phyloP scores from a whole-genome alignment of 2,888 invertebrate species.

The Disparrhopalites patrizii region DNA sequence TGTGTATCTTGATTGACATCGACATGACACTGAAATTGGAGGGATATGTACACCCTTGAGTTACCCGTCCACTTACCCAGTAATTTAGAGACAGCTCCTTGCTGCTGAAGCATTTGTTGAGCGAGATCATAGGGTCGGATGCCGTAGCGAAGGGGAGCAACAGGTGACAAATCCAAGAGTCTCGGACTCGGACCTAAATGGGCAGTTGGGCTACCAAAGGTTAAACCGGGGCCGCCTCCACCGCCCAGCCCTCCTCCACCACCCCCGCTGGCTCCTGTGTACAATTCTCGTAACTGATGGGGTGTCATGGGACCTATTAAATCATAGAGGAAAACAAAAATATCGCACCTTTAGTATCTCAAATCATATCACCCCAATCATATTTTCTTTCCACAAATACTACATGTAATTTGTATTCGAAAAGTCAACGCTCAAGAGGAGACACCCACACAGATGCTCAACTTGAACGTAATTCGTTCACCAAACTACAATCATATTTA shows the following conservation, averaged over 20 bases:
- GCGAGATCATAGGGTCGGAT: slow-evolving; percentile 85
- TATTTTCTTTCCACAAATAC: too few relatives aligned
- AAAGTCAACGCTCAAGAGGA: too few relatives aligned
- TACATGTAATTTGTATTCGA: too few relatives aligned
- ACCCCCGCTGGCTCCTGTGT: slow-evolving; percentile 38
- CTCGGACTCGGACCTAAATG: slow-evolving; percentile 36
- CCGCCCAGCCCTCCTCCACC: slow-evolving; percentile 32
- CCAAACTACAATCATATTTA: too few relatives aligned
- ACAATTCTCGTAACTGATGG: slow-evolving; percentile 48
- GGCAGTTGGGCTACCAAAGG: slow-evolving; percentile 29
- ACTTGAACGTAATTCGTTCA: too few relatives aligned
- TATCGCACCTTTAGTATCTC: too few relatives aligned
- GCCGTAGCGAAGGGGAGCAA: slow-evolving; percentile 55
- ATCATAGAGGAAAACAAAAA: too few relatives aligned
- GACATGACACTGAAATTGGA: slow-evolving; percentile 36
- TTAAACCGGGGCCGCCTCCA: slow-evolving; percentile 24
- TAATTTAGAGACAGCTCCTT: slow-evolving; percentile 83
- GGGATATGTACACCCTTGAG: slow-evolving; percentile 30
- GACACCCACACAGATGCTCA: too few relatives aligned
- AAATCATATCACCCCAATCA: too few relatives aligned
- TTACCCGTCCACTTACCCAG: slow-evolving; percentile 59
- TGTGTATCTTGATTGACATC: slow-evolving; percentile 34
- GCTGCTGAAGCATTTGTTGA: slow-evolving; percentile 78
- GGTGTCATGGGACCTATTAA: slow-evolving; percentile 46
- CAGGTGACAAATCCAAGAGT: slow-evolving; percentile 47